Conservation (phyloP, 2,113 vertebrate species). For the Eretmochelys imbricata region DNA sequence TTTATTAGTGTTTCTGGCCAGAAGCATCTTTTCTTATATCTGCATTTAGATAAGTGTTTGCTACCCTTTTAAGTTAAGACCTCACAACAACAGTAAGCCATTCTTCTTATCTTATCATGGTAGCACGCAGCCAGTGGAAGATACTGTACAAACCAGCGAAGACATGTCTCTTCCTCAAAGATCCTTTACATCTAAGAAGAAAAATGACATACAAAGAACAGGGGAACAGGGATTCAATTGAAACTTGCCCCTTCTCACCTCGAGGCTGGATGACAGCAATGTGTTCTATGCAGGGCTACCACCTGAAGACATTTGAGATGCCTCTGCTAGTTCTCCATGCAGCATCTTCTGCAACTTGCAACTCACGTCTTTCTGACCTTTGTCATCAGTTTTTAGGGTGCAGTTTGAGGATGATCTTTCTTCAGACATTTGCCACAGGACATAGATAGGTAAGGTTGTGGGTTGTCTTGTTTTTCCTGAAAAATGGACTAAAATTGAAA, state of each 20-base stretch:
- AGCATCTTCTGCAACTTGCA: background rate
- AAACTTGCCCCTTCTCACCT: constrained; percentile 17
- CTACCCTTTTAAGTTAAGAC: background rate
- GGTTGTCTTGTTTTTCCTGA: background rate
- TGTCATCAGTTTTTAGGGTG: background rate
- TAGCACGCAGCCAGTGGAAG: background rate
- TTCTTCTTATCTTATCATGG: constrained; percentile 15
- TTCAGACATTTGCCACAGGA: background rate
- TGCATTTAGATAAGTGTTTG: background rate
- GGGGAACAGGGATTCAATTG: background rate
- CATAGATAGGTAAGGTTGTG: background rate
- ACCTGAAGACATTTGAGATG: background rate
- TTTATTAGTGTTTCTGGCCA: background rate
- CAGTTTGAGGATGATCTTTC: background rate
- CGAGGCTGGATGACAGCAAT: background rate
- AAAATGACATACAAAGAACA: background rate
- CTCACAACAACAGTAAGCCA: constrained; percentile 21
- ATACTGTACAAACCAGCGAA: background rate
- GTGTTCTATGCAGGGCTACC: background rate
- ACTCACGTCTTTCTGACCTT: background rate
- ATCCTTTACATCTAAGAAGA: background rate
- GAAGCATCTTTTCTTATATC: background rate
- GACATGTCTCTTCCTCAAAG: no score
- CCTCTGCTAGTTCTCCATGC: background rate
- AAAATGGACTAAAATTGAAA: background rate